These are phyloP conservation scores for Cheilosia impressa DNA, from an alignment of 2,888 invertebrate genomes.

Conservation along the genomic window DNA sequence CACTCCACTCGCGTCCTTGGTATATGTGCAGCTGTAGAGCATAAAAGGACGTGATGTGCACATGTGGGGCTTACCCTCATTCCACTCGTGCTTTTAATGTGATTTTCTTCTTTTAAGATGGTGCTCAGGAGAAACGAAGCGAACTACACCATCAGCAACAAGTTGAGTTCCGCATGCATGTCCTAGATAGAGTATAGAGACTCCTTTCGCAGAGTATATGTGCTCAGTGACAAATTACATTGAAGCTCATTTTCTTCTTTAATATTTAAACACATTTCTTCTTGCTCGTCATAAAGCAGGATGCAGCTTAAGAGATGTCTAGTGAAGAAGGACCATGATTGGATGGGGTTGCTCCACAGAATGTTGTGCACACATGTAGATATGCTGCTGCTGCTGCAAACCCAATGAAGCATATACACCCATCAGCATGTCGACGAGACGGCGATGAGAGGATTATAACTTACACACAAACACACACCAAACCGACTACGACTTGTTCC, in stretches of 20 bases:
- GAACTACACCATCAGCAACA: conserved; percentile 58
- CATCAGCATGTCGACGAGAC: conserved; percentile 22
- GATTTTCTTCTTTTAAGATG: conserved; percentile 66
- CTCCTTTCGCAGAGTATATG: conserved; percentile 33
- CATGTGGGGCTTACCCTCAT: conserved; percentile 43
- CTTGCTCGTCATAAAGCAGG: conserved; percentile 15
- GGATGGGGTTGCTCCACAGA: neutral
- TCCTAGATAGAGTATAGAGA: conserved; percentile 36
- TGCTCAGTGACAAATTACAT: conserved; percentile 72
- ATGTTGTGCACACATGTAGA: neutral
- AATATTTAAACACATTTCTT: conserved; percentile 65
- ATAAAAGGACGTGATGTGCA: conserved; percentile 50
- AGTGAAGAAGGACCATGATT: conserved; percentile 22
- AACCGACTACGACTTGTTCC: conserved; percentile 13
- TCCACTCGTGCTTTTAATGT: conserved; percentile 59
- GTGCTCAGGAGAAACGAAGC: conserved; percentile 36
- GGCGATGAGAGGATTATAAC: conserved; percentile 54
- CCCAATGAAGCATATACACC: conserved; percentile 52
- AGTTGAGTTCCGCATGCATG: conserved; percentile 36
- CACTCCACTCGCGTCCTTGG: conserved; percentile 59
- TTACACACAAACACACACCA: conserved; percentile 2
- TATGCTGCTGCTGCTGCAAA: conserved; percentile 17
- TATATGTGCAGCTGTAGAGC: neutral
- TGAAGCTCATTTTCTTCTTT: conserved; percentile 67
- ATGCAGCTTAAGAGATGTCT: conserved; percentile 57